Conservation (phyloP, 1,140 invertebrate genomes). For the Drosophila insularis region DNA sequence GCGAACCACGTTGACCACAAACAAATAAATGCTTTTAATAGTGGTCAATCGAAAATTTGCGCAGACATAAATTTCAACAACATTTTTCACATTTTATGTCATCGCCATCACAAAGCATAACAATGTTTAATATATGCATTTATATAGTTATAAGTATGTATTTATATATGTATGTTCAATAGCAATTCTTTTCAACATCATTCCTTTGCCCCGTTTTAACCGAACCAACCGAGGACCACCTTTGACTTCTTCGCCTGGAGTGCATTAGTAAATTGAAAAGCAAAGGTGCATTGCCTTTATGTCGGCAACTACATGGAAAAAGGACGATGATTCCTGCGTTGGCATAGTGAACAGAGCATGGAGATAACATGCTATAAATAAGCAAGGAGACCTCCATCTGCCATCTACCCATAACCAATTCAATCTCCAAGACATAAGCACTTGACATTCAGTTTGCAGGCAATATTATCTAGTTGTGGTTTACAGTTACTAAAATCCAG, state of each 20-base stretch:
- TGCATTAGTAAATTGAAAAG: slow-evolving; percentile 78
- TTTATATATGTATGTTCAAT: background rate
- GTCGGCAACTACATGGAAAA: background rate
- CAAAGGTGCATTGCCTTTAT: slow-evolving; percentile 55
- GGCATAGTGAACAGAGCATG: slow-evolving; percentile 25
- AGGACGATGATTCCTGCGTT: background rate
- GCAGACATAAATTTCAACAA: background rate
- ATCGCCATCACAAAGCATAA: slow-evolving; percentile 1
- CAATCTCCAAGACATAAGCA: background rate
- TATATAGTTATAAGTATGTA: too few species aligned
- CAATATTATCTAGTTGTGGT: background rate
- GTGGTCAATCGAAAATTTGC: background rate
- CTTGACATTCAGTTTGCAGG: background rate
- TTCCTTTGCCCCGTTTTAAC: slow-evolving; percentile 31
- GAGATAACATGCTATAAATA: slow-evolving; percentile 59
- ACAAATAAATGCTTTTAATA: slow-evolving; percentile 29
- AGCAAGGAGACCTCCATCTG: slow-evolving; percentile 2
- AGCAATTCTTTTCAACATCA: slow-evolving; percentile 15
- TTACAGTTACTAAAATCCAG: background rate
- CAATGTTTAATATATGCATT: background rate
- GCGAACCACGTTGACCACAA: slow-evolving; percentile 36
- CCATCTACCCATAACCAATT: background rate
- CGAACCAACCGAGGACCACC: slow-evolving; percentile 35
- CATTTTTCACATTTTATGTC: slow-evolving; percentile 1
- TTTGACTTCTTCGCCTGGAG: slow-evolving; percentile 40